These are phyloP conservation scores for Tipula helvola DNA, from an alignment of 2,888 invertebrate species.

Conservation along the genomic window DNA sequence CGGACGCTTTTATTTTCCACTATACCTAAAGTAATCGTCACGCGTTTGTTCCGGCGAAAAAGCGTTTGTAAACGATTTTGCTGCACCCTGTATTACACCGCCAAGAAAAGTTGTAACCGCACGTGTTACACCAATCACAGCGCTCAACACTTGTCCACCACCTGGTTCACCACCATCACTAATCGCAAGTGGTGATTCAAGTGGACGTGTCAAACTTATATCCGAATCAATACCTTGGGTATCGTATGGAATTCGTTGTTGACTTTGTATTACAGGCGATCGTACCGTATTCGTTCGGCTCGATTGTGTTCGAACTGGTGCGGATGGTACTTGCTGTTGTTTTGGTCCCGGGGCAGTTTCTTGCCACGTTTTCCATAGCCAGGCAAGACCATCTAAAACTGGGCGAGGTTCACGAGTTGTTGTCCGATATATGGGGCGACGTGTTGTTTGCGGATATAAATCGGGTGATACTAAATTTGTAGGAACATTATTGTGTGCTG, in stretches of 20 bases:
- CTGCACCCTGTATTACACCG: slow-evolving; percentile 62
- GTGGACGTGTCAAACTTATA: neutral
- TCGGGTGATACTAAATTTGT: slow-evolving; percentile 20
- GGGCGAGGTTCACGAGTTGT: slow-evolving; percentile 38
- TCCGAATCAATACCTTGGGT: slow-evolving; percentile 7
- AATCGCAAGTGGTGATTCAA: slow-evolving; percentile 33
- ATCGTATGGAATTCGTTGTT: slow-evolving; percentile 17
- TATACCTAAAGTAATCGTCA: slow-evolving; percentile 39
- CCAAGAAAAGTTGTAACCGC: slow-evolving; percentile 68
- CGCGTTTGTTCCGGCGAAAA: slow-evolving; percentile 44
- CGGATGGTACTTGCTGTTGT: slow-evolving; percentile 28
- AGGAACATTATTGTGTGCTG: slow-evolving; percentile 38
- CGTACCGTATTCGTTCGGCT: slow-evolving; percentile 30
- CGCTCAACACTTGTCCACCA: slow-evolving; percentile 41
- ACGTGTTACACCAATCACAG: slow-evolving; percentile 63
- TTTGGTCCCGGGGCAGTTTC: slow-evolving; percentile 38
- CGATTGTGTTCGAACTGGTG: slow-evolving; percentile 37
- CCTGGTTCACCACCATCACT: neutral
- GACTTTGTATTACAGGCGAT: slow-evolving; percentile 24
- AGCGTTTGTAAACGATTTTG: slow-evolving; percentile 54
- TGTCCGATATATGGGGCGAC: slow-evolving; percentile 26
- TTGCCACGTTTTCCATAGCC: slow-evolving; percentile 47
- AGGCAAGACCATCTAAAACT: slow-evolving; percentile 42
- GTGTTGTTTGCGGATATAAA: slow-evolving; percentile 13
- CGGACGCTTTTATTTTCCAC: slow-evolving; percentile 23